Conservation (phyloP, 2,888 invertebrate species). For the Tortrix viridana region DNA sequence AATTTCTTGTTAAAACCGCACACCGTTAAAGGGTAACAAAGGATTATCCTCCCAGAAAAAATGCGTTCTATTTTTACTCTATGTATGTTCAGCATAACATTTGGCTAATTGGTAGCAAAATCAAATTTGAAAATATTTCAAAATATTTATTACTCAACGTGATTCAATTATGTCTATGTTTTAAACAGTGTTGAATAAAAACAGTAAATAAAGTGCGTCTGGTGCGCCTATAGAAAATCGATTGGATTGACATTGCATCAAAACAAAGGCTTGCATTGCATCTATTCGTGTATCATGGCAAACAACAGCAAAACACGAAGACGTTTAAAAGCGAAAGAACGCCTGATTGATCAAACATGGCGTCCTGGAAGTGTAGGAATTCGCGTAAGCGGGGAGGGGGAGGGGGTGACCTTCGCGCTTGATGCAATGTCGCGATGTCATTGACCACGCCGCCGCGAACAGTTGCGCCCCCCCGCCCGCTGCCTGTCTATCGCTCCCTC, state of each 20-base stretch:
- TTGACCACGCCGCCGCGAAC: constrained; percentile 73
- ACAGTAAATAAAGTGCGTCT: too few species aligned
- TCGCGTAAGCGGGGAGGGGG: constrained; percentile 51
- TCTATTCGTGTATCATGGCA: not conserved
- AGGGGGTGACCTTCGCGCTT: constrained; percentile 78
- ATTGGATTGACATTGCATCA: not conserved
- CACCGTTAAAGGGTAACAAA: not conserved
- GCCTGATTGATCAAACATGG: constrained; percentile 75
- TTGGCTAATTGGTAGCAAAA: too few species aligned
- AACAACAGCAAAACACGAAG: constrained; percentile 3
- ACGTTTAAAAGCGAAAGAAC: constrained; percentile 38
- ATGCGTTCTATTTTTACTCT: too few species aligned
- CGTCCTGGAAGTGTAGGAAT: constrained; percentile 71
- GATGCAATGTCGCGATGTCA: constrained; percentile 84
- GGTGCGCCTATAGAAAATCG: too few species aligned
- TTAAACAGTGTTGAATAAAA: too few species aligned
- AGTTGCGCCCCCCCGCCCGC: constrained; percentile 52
- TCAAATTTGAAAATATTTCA: too few species aligned
- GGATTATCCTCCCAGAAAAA: not conserved
- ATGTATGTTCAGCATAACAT: too few species aligned
- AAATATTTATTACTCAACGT: too few species aligned
- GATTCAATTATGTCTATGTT: too few species aligned
- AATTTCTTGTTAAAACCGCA: not conserved
- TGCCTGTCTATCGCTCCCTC: constrained; percentile 52
- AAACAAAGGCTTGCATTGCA: not conserved